phyloP scores from a whole-genome alignment of 2,888 invertebrate species.

The Blastobasis lacticolella region DNA sequence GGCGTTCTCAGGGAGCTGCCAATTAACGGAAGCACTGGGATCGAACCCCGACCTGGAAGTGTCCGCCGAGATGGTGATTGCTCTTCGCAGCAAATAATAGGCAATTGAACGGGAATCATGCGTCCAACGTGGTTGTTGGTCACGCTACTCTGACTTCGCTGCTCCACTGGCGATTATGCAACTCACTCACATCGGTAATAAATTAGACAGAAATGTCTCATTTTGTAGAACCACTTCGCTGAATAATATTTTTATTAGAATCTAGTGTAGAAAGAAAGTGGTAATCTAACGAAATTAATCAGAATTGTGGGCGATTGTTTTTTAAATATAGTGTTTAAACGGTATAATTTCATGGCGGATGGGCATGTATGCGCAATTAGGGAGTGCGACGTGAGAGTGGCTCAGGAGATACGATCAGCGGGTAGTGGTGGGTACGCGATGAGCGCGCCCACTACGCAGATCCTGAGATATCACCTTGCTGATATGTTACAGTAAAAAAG shows the following conservation, averaged over 20 bases:
- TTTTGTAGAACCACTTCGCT: too few relatives aligned
- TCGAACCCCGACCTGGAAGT: conserved; percentile 29
- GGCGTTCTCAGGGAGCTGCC: conserved; percentile 42
- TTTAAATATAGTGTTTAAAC: conserved; percentile 45
- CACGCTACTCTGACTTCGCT: conserved; percentile 23
- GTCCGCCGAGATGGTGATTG: conserved; percentile 20
- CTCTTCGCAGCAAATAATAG: conserved; percentile 23
- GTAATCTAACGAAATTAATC: conserved; percentile 27
- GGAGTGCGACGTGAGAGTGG: conserved; percentile 50
- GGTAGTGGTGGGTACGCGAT: too few relatives aligned
- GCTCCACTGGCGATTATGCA: too few relatives aligned
- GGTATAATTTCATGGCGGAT: conserved; percentile 59
- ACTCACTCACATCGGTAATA: too few relatives aligned
- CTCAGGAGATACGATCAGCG: conserved; percentile 28
- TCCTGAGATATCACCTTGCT: too few relatives aligned
- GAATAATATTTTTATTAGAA: too few relatives aligned
- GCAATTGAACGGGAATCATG: conserved; percentile 17
- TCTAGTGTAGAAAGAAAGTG: conserved; percentile 7
- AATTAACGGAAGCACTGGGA: conserved; percentile 48
- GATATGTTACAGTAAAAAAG: too few relatives aligned
- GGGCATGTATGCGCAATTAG: conserved; percentile 48
- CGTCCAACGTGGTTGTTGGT: conserved; percentile 27
- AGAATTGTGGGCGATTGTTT: conserved; percentile 39
- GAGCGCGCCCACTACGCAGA: too few relatives aligned
- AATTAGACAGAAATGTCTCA: too few relatives aligned